Conservation (phyloP, 2,888 invertebrate genomes). For the Rhyacophila evoluta region DNA sequence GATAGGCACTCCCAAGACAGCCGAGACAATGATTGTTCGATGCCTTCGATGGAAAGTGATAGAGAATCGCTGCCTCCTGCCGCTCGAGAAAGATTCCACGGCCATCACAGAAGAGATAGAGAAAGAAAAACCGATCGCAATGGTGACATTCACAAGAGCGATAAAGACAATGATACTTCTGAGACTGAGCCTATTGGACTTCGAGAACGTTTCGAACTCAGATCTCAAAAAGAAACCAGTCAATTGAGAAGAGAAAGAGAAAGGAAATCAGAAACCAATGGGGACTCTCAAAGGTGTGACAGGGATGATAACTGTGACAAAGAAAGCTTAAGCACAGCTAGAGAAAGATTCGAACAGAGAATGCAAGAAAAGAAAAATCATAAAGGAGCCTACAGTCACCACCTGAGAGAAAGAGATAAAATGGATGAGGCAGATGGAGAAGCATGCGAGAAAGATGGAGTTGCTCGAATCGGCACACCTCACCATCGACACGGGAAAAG, state of each 20-base stretch:
- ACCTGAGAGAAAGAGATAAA: constrained; percentile 45
- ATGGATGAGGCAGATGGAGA: constrained; percentile 29
- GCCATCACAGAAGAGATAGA: background rate
- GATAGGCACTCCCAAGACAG: constrained; percentile 41
- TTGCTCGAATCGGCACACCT: constrained; percentile 33
- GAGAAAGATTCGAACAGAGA: constrained; percentile 43
- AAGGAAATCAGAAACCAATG: constrained; percentile 39
- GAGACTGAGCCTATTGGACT: background rate
- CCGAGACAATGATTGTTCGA: constrained; percentile 13
- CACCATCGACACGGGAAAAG: constrained; percentile 38
- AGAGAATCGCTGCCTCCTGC: background rate
- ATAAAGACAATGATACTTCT: background rate
- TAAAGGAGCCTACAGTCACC: constrained; percentile 40
- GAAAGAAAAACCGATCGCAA: background rate
- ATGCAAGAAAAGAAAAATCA: constrained; percentile 47
- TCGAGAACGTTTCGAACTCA: constrained; percentile 25
- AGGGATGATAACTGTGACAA: constrained; percentile 39
- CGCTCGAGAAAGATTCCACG: constrained; percentile 36
- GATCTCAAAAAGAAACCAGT: constrained; percentile 28
- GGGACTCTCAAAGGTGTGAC: constrained; percentile 40
- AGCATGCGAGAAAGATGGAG: constrained; percentile 35
- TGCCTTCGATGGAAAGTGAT: constrained; percentile 27
- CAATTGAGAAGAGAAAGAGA: constrained; percentile 36
- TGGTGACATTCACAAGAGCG: background rate
- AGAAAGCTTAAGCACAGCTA: constrained; percentile 37